phyloP scores from a whole-genome alignment of 2,797 vertebrate species.

The Rhynchotus rufescens region DNA sequence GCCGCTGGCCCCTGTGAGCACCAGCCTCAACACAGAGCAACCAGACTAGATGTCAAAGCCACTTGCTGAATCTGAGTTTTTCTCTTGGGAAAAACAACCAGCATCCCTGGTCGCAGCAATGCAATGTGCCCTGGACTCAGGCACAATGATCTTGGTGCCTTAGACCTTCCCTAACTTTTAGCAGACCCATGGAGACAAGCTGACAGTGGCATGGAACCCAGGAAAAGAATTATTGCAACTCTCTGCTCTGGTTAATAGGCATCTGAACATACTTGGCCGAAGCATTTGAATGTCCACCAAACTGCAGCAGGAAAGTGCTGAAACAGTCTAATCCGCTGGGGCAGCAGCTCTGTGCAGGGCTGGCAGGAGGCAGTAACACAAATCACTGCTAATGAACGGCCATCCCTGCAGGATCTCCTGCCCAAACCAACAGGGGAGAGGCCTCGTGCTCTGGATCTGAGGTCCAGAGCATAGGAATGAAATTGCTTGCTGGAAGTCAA shows the following conservation, averaged over 20 bases:
- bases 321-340: neutral
- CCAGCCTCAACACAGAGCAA: neutral
- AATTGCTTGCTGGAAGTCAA: neutral
- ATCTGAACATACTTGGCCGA: neutral
- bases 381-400: neutral
- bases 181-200: neutral
- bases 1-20: neutral
- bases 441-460: neutral
- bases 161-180: neutral
- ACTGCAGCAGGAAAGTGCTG: neutral
- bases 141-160: neutral
- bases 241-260: neutral
- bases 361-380: fast-evolving
- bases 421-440: neutral
- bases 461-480: neutral
- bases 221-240: neutral
- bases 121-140: neutral
- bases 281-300: neutral
- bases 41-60: neutral
- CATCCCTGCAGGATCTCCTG: neutral
- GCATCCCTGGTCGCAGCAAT: neutral
- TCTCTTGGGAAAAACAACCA: neutral
- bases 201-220: neutral
- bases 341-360: neutral
- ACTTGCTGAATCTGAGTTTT: neutral